Percentiles rank a stretch among this genome's conserved stretches.
Conservation (phyloP, 2,888 invertebrate species). For the Boloria selene region DNA sequence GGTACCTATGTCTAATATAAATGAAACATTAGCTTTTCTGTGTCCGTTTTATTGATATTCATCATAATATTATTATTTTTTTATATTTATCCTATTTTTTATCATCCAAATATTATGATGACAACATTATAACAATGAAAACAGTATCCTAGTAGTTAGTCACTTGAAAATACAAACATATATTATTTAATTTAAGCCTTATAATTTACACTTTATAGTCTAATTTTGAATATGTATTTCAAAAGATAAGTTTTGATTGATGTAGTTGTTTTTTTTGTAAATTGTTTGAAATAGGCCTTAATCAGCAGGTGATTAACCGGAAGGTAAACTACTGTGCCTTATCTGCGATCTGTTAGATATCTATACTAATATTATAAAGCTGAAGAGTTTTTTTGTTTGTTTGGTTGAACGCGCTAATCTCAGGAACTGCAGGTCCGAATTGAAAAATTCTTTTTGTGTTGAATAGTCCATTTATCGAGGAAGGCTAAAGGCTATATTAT, state of each 20-base stretch:
- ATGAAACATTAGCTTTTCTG: no score
- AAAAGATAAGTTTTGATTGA: conserved; percentile 43
- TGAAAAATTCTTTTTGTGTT: no score
- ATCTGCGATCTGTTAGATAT: conserved; percentile 23
- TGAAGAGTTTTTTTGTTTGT: no score
- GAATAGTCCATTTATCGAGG: no score
- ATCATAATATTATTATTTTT: no score
- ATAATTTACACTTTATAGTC: neutral
- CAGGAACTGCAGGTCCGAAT: no score
- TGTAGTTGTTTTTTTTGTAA: conserved; percentile 39
- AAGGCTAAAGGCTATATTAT: no score
- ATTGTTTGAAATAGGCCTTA: neutral
- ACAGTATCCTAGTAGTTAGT: conserved; percentile 32
- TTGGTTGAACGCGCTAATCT: no score
- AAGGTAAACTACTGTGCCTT: conserved; percentile 24
- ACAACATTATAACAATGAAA: conserved; percentile 37
- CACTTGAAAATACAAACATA: neutral
- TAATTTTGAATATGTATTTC: conserved; percentile 28
- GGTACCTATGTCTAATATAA: no score
- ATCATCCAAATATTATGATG: conserved; percentile 12
- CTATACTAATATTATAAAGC: no score
- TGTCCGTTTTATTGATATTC: no score
- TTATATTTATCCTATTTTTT: no score
- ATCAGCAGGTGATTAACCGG: conserved; percentile 28
- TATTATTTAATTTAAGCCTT: conserved; percentile 29